Evolutionary conservation across 2,113 vertebrate species (phyloP).

Genomic region (Ammodytes marinus): DNA sequence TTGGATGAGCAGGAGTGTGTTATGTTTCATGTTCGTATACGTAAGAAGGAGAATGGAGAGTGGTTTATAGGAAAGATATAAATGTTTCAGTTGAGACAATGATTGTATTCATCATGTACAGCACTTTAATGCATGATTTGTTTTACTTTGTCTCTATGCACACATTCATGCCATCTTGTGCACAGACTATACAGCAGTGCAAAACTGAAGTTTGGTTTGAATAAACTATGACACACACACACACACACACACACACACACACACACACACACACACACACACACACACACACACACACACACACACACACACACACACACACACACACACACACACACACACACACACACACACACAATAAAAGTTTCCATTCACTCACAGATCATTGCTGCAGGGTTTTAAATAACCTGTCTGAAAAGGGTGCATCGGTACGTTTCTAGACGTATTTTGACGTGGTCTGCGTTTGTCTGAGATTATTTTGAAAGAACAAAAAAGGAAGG

Average conservation of each 20-base stretch:
- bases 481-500: conserved; percentile 60
- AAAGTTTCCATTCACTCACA: no score
- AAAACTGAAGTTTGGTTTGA: neutral
- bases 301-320: no score
- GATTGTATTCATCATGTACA: neutral
- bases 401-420: conserved; percentile 27
- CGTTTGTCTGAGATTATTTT: conserved; percentile 51
- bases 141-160: neutral
- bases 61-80: neutral
- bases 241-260: no score
- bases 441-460: conserved; percentile 34
- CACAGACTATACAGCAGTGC: neutral
- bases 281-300: no score
- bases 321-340: no score
- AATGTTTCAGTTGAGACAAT: conserved; percentile 1
- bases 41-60: neutral
- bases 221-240: neutral
- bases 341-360: no score
- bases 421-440: neutral
- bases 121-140: neutral
- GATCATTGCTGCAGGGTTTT: neutral
- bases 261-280: no score
- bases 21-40: neutral
- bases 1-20: neutral
- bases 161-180: neutral